Conservation (phyloP, 2,113 vertebrate species). For the Atrichornis clamosus region DNA sequence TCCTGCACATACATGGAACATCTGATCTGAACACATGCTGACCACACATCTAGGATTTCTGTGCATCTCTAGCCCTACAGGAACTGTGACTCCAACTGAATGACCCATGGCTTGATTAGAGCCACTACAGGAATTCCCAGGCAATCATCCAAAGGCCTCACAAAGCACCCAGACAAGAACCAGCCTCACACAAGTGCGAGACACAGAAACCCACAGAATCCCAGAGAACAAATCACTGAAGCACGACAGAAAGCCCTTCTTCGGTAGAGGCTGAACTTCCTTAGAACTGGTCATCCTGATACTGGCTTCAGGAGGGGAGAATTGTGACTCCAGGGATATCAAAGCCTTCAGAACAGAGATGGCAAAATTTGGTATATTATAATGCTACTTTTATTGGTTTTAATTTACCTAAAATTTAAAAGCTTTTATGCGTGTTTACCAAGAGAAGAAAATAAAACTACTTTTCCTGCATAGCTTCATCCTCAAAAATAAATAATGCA, state of each 20-base stretch:
- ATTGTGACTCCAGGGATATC: neutral
- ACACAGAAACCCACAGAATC: neutral
- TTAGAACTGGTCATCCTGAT: neutral
- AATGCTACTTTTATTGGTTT: neutral
- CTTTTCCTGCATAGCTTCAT: neutral
- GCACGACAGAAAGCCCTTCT: neutral
- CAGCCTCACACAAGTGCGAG: neutral
- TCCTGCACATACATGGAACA: neutral
- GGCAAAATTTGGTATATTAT: neutral
- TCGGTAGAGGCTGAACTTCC: neutral
- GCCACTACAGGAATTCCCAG: neutral
- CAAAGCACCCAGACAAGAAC: neutral
- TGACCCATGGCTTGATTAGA: neutral
- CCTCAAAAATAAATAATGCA: neutral
- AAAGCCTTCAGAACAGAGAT: neutral
- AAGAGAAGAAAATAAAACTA: neutral
- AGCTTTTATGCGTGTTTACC: neutral
- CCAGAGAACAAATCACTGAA: neutral
- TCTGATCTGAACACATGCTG: neutral
- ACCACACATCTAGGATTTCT: neutral
- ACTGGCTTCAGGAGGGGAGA: neutral
- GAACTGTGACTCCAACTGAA: neutral
- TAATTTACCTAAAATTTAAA: neutral
- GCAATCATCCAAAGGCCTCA: neutral
- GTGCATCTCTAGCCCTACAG: neutral